Base-by-base conservation (phyloP, 1,140 invertebrate genomes). In the Leptonema lineaticorne region DNA sequence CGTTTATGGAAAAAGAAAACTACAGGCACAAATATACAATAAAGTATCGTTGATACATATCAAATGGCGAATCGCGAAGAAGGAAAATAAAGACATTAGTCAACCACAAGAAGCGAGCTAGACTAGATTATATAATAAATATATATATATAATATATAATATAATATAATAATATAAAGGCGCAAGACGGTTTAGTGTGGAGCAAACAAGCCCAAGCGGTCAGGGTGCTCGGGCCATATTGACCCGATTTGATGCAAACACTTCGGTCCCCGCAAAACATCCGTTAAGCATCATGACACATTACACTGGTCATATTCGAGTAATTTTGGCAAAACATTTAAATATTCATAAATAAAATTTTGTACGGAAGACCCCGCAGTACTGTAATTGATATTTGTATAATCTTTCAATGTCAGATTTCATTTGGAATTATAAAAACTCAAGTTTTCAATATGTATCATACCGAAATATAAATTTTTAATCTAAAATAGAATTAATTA, bases 101-200 rank as follows among this genome's bases (percentile, higher is more conserved):
- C 45, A 64, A 64, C 62, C 62, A 64, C 46, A 64, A 64, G 46
- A 64, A 64, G 62, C 62, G 62, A 64, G 28, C 62, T 64, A 64
- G 45, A 50, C 62, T 64, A 64, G 62, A 50, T 59, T n/a, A n/a
- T n/a, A n/a, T n/a, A n/a, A 27, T 48, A 48, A 7, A 48, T 48
- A 48, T 48, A 48, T 48, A 48, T 16, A 16, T 16, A 48, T 48
- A 48, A 48, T 48, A 62, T n/a, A n/a, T n/a, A n/a, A n/a, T n/a
- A n/a, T n/a, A n/a, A n/a, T n/a, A n/a, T n/a, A n/a, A n/a, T n/a
- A n/a, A n/a, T n/a, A n/a, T n/a, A n/a, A n/a, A 62, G 50, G 62
- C 62, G 62, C 46, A 64, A 64, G 62, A 64, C 46, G 62, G 11
- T 50, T n/a, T 26, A 20, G 20, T 64, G 62, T 64, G 62, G 29